Evolutionary conservation across 23 tunicate species (phyloP).

Genomic region (Trididemnum nubilum): DNA sequence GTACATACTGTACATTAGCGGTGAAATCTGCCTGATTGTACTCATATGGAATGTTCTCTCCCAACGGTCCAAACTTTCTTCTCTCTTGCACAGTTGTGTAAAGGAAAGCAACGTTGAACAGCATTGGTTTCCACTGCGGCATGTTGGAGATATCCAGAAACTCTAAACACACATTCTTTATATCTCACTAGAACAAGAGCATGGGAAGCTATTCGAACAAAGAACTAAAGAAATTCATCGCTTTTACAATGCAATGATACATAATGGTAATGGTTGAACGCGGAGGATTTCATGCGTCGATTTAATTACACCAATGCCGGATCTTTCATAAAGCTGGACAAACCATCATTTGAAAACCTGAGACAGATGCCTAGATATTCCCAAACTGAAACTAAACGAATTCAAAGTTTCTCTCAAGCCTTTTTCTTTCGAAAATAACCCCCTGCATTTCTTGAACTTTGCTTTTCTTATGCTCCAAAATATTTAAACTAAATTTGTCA

Average conservation of each 20-base stretch:
- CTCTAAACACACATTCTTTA: too few species aligned
- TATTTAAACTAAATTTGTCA: too few species aligned
- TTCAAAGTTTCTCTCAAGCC: too few species aligned
- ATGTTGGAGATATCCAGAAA: conserved; percentile 93
- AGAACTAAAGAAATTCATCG: not conserved
- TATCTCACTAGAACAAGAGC: not conserved
- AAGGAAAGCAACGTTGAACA: conserved; percentile 94
- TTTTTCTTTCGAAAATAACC: too few species aligned
- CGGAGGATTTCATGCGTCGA: too few species aligned
- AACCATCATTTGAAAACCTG: too few species aligned
- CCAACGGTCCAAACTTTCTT: conserved; percentile 98
- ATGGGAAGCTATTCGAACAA: not conserved
- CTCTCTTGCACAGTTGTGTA: conserved; percentile 98
- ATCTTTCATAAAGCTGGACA: too few species aligned
- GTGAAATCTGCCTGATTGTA: conserved; percentile 99
- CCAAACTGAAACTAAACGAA: too few species aligned
- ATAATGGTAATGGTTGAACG: not conserved
- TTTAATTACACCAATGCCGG: too few species aligned
- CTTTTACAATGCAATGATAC: not conserved
- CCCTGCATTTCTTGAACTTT: too few species aligned
- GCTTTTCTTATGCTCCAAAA: too few species aligned
- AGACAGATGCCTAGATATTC: too few species aligned
- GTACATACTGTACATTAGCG: conserved; percentile 92
- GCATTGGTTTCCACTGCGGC: conserved; percentile 99
- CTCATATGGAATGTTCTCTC: conserved; percentile 99